Percentiles rank a stretch among this genome's conserved stretches.
These are phyloP conservation scores for Metacarcinus magister DNA, from an alignment of 2,888 invertebrate genomes.

Conservation along the genomic window DNA sequence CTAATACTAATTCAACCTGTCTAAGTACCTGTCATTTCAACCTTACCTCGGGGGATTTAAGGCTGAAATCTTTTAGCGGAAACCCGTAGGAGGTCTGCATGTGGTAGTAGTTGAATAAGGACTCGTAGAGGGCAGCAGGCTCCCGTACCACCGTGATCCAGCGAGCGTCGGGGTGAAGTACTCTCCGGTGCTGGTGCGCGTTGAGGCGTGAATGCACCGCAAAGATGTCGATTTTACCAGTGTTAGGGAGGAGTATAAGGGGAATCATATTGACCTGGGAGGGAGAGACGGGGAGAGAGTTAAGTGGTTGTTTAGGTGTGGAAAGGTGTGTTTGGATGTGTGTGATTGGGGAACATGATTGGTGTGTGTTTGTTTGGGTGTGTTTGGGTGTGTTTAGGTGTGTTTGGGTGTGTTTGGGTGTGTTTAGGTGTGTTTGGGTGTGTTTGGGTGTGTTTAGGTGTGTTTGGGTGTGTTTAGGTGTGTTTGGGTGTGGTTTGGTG, in stretches of 20 bases:
- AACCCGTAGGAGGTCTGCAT: conserved; percentile 83
- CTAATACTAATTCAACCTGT: too few species aligned
- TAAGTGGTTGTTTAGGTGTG: too few species aligned
- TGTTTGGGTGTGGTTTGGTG: too few species aligned
- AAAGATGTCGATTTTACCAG: conserved; percentile 83
- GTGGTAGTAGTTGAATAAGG: conserved; percentile 83
- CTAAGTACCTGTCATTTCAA: too few species aligned
- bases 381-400: too few species aligned
- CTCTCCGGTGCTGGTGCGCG: conserved; percentile 78
- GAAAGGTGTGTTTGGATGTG: too few species aligned
- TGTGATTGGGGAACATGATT: too few species aligned
- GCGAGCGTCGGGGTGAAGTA: conserved; percentile 83
- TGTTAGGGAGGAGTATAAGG: conserved; percentile 57
- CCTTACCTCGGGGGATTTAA: background rate
- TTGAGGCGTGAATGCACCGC: conserved; percentile 83
- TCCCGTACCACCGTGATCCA: conserved; percentile 83
- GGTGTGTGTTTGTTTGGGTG: background rate
- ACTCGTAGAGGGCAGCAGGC: conserved; percentile 83
- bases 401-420: too few species aligned
- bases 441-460: too few species aligned
- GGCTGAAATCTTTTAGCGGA: conserved; percentile 71
- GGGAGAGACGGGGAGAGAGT: too few species aligned
- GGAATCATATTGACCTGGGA: conserved; percentile 64
- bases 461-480: too few species aligned
- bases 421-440: too few species aligned